A percentile compares a stretch with the other conserved stretches of the same genome.
These are phyloP conservation scores for Branchinecta sandiegonensis DNA, from an alignment of 2,888 invertebrate genomes.

Conservation along the genomic window DNA sequence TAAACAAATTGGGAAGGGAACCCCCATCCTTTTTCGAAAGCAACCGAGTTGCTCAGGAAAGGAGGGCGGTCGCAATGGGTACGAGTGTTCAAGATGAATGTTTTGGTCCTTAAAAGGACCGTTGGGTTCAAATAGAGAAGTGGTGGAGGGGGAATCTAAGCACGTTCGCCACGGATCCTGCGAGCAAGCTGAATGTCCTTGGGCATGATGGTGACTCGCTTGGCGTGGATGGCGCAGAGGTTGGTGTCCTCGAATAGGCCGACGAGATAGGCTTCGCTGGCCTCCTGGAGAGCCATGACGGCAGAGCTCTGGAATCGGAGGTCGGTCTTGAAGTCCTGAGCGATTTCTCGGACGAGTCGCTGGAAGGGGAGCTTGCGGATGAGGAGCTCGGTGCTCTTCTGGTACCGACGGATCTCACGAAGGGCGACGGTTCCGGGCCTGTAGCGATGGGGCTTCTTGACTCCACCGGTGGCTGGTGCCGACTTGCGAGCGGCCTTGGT, in stretches of 20 bases:
- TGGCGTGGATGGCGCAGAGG: conserved; percentile 92
- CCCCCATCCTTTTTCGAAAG: too few species aligned
- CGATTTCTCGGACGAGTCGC: conserved; percentile 35
- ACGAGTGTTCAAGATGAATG: too few species aligned
- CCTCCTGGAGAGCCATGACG: conserved; percentile 45
- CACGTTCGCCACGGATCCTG: neutral
- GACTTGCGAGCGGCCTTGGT: conserved; percentile 83
- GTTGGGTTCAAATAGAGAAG: too few species aligned
- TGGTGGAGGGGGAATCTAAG: conserved; percentile 28
- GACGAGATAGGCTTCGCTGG: conserved; percentile 77
- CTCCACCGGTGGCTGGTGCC: conserved; percentile 39
- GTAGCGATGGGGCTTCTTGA: conserved; percentile 41
- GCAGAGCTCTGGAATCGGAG: conserved; percentile 24
- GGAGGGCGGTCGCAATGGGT: too few species aligned
- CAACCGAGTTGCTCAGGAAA: too few species aligned
- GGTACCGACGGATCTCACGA: conserved; percentile 40
- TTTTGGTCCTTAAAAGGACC: too few species aligned
- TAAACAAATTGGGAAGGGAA: too few species aligned
- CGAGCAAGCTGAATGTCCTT: conserved; percentile 86
- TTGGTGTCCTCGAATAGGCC: conserved; percentile 96
- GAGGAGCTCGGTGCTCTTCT: conserved; percentile 39
- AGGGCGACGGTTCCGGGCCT: conserved; percentile 41
- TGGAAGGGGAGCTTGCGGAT: conserved; percentile 41
- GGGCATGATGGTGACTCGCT: conserved; percentile 94
- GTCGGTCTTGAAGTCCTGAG: conserved; percentile 33